Evolutionary conservation across 1,140 invertebrate species (phyloP), one percentile per base, ranked within the genome.

Genomic region (Polyergus mexicanus): DNA sequence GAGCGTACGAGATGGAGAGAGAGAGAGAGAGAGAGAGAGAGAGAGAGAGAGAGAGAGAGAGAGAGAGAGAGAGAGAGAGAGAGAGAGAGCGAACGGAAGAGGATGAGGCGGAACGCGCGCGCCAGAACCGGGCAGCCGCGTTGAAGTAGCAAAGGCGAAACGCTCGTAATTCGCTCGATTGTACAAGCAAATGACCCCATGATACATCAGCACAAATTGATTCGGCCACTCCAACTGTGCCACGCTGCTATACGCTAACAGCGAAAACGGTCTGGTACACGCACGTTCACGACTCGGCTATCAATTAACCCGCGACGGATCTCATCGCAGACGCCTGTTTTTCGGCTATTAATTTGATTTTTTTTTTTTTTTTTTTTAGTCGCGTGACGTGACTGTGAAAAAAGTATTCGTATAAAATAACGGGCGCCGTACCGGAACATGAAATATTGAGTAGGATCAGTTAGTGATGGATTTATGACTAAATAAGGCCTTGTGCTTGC

Each of bases 201-300:
- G 85, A 88, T 88, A 86, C 85, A 88, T 88, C 85, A 88, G 85
- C 85, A 69, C 77, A 88, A 88, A 88, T 88, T 88, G 87, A 88
- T 88, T 88, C 54, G 71, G 78, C 76, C 84, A 86, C 76, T 88
- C 41, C 69, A 72, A 88, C 76, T 81, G 74, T 25, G 63, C 25
- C 69, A 44, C 35, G 65, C n/a, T 32, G 19, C 11, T 38, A n/a
- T 32, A 19, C 58, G 28, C 63, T 66, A 51, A 58, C 51, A 63
- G 44, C 65, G n/a, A 62, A 19, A 76, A 86, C 72, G 84, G 56
- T 32, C 54, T 72, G 41, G 58, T 56, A 58, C 84, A 76, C 35
- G 41, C 22, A 47, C 41, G 58, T 68, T 19, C 32, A 35, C 32
- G 25, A 74, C 38, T 81, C 76, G 63, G 65, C 65, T 56, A 88